Conservation (phyloP, 2,797 vertebrate genomes). For the Harpagifer antarcticus region DNA sequence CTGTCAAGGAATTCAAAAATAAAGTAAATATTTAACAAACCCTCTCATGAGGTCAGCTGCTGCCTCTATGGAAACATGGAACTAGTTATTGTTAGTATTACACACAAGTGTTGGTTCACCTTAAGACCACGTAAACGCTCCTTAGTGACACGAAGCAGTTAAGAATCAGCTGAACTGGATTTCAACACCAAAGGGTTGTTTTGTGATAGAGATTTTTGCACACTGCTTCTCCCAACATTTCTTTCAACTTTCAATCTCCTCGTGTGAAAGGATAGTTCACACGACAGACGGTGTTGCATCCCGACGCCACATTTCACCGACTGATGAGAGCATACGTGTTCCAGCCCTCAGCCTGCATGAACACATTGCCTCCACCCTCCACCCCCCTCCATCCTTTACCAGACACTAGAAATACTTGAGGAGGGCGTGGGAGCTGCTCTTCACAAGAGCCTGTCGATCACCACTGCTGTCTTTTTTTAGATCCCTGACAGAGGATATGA, state of each 20-base stretch:
- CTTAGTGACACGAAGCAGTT: background rate
- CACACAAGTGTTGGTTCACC: too few species aligned
- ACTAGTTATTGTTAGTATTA: background rate
- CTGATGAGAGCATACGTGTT: conserved; percentile 50
- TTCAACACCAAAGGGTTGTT: background rate
- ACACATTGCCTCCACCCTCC: background rate
- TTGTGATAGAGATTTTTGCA: background rate
- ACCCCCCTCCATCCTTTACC: conserved; percentile 13
- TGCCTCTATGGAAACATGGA: background rate
- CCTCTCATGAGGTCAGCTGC: background rate
- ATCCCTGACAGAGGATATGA: background rate
- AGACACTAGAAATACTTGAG: conserved; percentile 50
- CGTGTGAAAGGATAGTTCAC: background rate
- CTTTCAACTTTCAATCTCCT: background rate
- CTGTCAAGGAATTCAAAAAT: conserved; percentile 30
- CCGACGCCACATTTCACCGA: background rate
- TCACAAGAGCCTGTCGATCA: conserved; percentile 18
- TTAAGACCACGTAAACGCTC: background rate
- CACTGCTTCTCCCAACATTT: background rate
- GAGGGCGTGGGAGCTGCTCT: conserved; percentile 60
- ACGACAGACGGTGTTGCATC: fast-evolving
- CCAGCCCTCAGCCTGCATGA: background rate
- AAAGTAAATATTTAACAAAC: conserved; percentile 10
- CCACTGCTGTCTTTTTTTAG: background rate
- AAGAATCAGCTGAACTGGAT: background rate